Evolutionary conservation across 2,113 vertebrate species (phyloP).

Genomic region (Orthochromis malagaraziensis): DNA sequence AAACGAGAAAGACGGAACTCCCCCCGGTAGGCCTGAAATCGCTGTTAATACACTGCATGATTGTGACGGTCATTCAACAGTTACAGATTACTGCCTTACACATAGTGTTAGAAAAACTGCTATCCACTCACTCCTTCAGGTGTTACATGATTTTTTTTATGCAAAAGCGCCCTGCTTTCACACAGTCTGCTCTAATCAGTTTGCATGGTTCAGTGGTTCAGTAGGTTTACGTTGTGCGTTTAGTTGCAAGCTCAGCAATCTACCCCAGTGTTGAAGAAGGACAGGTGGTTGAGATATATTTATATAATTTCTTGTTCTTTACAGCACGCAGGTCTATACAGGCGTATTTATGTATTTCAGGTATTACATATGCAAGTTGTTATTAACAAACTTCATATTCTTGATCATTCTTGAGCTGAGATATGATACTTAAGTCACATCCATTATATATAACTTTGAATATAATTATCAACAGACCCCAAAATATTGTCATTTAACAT

Average conservation of each 20-base stretch:
- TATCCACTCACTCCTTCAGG: not conserved
- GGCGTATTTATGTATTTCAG: not conserved
- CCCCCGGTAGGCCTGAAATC: not conserved
- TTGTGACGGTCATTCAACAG: not conserved
- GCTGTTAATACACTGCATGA: not conserved
- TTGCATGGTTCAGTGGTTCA: not conserved
- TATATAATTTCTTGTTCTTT: not conserved
- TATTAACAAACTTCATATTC: not conserved
- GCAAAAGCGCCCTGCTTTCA: not conserved
- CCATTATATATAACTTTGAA: not conserved
- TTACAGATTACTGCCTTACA: not conserved
- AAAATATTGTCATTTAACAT: not conserved
- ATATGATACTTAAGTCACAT: not conserved
- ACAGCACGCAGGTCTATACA: rapidly evolving
- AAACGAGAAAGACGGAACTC: rapidly evolving
- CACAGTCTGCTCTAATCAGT: not conserved
- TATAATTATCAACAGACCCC: not conserved
- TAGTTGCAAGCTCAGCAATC: not conserved
- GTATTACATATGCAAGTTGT: not conserved
- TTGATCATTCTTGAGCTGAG: not conserved
- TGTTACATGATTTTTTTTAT: not conserved
- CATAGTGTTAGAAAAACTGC: not conserved
- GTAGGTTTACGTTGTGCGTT: not conserved
- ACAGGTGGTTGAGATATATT: too few species aligned
- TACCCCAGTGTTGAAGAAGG: too few species aligned